These are phyloP conservation scores for Hylaeus anthracinus DNA, from an alignment of 1,140 invertebrate species.

Conservation along the genomic window DNA sequence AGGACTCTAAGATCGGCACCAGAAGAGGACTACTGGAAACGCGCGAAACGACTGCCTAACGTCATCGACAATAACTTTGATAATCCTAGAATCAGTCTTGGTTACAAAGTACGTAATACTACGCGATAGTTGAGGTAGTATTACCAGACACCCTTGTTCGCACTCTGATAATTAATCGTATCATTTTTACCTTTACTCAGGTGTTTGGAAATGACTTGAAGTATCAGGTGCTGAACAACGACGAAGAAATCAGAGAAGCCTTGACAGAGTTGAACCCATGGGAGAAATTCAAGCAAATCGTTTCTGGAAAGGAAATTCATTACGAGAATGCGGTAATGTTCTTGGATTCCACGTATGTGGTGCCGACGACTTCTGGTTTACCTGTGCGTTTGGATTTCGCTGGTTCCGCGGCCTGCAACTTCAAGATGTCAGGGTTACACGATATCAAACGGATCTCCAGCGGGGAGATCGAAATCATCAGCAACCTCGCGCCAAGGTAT, in stretches of 20 bases:
- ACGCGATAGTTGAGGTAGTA: background rate
- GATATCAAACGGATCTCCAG: conserved; percentile 80
- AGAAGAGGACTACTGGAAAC: conserved; percentile 79
- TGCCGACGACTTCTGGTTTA: conserved; percentile 91
- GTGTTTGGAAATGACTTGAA: conserved; percentile 91
- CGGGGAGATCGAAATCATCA: conserved; percentile 87
- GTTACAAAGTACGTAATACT: conserved; percentile 76
- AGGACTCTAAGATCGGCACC: conserved; percentile 81
- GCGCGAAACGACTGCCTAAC: conserved; percentile 83
- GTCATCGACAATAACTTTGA: conserved; percentile 84
- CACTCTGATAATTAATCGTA: too few species aligned
- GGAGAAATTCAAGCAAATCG: conserved; percentile 85
- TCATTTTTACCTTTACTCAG: conserved; percentile 28
- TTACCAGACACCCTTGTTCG: too few species aligned
- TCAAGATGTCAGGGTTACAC: conserved; percentile 88
- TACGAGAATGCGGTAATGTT: conserved; percentile 91
- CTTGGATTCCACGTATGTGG: conserved; percentile 91
- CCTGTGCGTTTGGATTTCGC: conserved; percentile 91
- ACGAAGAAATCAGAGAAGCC: conserved; percentile 84
- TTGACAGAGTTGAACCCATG: conserved; percentile 85
- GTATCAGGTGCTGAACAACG: conserved; percentile 85
- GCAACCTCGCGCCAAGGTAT: conserved; percentile 88
- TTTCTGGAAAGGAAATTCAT: conserved; percentile 89
- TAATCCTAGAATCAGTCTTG: conserved; percentile 82
- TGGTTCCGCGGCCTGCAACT: conserved; percentile 91